Conservation (phyloP, 2,113 vertebrate species). For the Pundamilia nyererei region DNA sequence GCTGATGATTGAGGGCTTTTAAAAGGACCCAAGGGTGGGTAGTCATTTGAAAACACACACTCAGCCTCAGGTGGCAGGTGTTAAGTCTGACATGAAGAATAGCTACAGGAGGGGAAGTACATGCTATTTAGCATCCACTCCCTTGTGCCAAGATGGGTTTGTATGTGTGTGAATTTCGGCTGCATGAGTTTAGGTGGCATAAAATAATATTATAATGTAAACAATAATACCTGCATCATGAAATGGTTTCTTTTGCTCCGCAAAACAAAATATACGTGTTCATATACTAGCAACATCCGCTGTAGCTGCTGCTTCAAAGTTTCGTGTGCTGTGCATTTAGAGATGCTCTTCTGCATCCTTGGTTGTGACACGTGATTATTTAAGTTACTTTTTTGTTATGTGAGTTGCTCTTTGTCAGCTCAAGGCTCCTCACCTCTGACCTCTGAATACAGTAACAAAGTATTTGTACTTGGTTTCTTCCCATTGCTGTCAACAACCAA, state of each 20-base stretch:
- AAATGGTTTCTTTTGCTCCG: not conserved
- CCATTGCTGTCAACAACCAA: not conserved
- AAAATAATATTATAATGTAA: not conserved
- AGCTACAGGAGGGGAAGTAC: constrained; percentile 3
- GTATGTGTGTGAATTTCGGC: not conserved
- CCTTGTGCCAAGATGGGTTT: not conserved
- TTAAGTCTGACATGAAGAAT: constrained; percentile 14
- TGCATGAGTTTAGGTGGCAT: not conserved
- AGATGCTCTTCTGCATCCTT: not conserved
- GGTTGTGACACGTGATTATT: not conserved
- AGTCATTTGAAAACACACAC: constrained; percentile 18
- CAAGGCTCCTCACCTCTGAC: not conserved
- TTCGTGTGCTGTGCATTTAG: not conserved
- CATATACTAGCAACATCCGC: not conserved
- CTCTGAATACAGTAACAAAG: not conserved
- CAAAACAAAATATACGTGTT: not conserved
- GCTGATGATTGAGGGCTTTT: constrained; percentile 16
- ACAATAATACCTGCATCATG: not conserved
- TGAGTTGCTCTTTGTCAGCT: not conserved
- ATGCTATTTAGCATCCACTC: not conserved
- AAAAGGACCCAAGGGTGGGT: not conserved
- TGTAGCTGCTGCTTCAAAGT: not conserved
- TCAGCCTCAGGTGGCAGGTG: constrained; percentile 13
- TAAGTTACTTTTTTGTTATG: not conserved
- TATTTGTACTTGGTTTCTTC: not conserved